Evolutionary conservation across 2,113 vertebrate species (phyloP).

Genomic region (Delphinus delphis): DNA sequence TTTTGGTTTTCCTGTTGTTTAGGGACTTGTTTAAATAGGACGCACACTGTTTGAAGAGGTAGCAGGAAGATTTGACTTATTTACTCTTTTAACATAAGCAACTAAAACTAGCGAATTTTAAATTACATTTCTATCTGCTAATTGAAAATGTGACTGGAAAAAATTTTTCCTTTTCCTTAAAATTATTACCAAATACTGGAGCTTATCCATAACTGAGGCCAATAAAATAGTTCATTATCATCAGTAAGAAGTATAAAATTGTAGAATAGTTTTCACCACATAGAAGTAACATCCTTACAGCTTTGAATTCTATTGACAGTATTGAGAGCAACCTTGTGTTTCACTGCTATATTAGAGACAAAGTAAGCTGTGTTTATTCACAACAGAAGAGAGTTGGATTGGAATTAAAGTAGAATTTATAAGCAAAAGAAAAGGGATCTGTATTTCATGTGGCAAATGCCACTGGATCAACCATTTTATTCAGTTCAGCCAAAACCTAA

Average conservation of each 20-base stretch:
- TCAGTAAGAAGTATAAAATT: not conserved
- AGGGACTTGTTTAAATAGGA: constrained; percentile 54
- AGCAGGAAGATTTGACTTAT: constrained; percentile 2
- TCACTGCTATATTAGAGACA: not conserved
- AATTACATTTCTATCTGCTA: constrained; percentile 58
- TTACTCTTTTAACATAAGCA: not conserved
- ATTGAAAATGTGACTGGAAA: constrained; percentile 44
- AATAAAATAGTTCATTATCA: constrained; percentile 59
- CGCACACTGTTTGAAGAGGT: constrained; percentile 13
- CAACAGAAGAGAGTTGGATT: not conserved
- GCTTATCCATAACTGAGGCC: constrained; percentile 35
- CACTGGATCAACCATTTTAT: not conserved
- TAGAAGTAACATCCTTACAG: not conserved
- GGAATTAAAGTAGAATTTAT: not conserved
- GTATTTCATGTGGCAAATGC: not conserved
- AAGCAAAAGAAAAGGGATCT: not conserved
- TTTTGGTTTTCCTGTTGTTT: constrained; percentile 64
- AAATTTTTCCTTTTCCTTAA: constrained; percentile 52
- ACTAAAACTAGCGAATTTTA: constrained; percentile 28
- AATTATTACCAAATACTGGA: constrained; percentile 55
- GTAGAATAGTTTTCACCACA: not conserved
- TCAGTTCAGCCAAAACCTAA: not conserved
- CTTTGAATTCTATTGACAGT: not conserved
- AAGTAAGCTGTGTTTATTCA: not conserved
- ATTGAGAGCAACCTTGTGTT: not conserved